Conservation (phyloP, 2,797 vertebrate genomes). For the Coendou prehensilis region DNA sequence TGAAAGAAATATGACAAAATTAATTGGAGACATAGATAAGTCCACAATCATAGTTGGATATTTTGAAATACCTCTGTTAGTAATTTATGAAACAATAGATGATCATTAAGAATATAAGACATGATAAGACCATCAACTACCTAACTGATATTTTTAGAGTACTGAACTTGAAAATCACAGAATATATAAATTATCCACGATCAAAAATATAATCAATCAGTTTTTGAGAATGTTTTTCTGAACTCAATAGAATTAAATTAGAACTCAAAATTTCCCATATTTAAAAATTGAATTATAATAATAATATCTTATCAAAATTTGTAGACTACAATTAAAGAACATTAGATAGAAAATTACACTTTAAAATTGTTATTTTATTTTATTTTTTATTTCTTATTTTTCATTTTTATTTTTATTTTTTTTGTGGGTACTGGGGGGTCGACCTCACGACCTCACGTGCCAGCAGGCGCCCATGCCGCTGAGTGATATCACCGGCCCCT, state of each 20-base stretch:
- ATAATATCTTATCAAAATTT: conserved; percentile 21
- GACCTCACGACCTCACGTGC: too few species aligned
- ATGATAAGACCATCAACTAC: background rate
- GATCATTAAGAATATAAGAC: background rate
- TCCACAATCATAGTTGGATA: background rate
- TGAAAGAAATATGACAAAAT: background rate
- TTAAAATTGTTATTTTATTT: conserved; percentile 45
- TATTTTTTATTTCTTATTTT: too few species aligned
- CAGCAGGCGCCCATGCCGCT: too few species aligned
- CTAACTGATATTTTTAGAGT: background rate
- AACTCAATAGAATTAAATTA: background rate
- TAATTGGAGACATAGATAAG: background rate
- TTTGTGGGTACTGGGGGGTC: too few species aligned
- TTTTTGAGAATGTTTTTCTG: conserved; percentile 10
- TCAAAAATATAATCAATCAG: background rate
- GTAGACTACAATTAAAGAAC: background rate
- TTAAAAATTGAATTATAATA: conserved; percentile 15
- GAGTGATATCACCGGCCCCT: too few species aligned
- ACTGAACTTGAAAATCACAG: background rate
- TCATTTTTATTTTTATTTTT: too few species aligned
- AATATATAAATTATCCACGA: background rate
- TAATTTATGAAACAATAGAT: conserved; percentile 14
- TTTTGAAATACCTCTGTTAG: background rate
- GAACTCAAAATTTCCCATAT: background rate
- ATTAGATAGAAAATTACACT: background rate